These are phyloP conservation scores for Diachasmimorpha longicaudata DNA, from an alignment of 1,140 invertebrate species.

Conservation along the genomic window DNA sequence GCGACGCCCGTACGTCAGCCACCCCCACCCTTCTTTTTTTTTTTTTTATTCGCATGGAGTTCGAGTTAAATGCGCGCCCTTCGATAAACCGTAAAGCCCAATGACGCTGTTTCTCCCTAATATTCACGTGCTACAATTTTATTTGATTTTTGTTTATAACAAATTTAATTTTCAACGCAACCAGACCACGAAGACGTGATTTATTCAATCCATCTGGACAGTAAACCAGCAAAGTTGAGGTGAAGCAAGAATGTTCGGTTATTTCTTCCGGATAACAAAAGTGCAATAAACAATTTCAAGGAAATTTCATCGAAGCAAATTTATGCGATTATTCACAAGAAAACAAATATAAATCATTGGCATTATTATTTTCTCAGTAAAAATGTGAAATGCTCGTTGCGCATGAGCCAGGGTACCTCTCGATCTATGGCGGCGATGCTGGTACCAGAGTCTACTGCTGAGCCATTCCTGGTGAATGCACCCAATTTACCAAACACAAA, in stretches of 20 bases:
- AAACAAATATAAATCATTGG: background rate
- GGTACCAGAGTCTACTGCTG: background rate
- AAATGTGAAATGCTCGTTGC: background rate
- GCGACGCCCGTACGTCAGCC: conserved; percentile 6
- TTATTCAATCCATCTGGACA: no score
- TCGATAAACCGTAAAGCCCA: background rate
- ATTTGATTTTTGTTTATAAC: no score
- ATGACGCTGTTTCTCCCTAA: background rate
- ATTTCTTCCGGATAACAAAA: no score
- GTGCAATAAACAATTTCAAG: no score
- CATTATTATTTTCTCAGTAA: no score
- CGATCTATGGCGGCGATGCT: background rate
- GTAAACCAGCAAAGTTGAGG: no score
- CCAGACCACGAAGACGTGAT: no score
- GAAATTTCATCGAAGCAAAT: no score
- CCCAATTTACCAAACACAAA: background rate
- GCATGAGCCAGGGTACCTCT: background rate
- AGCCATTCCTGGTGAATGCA: background rate
- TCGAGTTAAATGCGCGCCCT: background rate
- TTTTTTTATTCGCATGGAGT: background rate
- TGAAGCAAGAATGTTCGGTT: no score
- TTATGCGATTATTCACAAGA: background rate
- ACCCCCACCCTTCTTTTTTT: background rate
- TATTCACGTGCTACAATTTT: no score
- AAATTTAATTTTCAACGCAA: no score